Conservation (phyloP, 2,888 invertebrate species). For the Thumatha senex region DNA sequence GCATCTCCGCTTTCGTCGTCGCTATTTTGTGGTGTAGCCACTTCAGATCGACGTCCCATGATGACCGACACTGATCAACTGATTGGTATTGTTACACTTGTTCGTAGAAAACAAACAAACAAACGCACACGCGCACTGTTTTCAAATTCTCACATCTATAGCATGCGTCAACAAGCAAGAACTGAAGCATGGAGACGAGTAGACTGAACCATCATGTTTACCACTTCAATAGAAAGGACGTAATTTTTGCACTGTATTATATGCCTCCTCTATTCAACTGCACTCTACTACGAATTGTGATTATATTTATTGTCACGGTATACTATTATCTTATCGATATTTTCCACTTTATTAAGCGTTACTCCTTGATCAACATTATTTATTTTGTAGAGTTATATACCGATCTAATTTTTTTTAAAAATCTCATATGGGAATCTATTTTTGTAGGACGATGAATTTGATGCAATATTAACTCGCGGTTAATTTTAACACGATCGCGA, state of each 20-base stretch:
- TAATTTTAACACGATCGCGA: slow-evolving; percentile 14
- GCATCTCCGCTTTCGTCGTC: slow-evolving; percentile 74
- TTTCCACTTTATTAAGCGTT: slow-evolving; percentile 58
- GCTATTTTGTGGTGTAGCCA: slow-evolving; percentile 67
- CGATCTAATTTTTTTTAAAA: slow-evolving; percentile 9
- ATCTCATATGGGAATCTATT: neutral
- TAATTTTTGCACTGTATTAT: slow-evolving; percentile 50
- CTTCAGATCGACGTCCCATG: slow-evolving; percentile 65
- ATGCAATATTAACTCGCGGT: slow-evolving; percentile 13
- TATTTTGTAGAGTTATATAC: slow-evolving; percentile 39
- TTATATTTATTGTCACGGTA: slow-evolving; percentile 52
- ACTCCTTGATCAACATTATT: slow-evolving; percentile 61
- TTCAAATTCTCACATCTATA: slow-evolving; percentile 56
- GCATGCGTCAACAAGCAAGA: slow-evolving; percentile 46
- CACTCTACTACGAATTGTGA: slow-evolving; percentile 52
- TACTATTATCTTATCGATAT: slow-evolving; percentile 71
- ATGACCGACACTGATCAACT: slow-evolving; percentile 43
- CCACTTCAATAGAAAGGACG: slow-evolving; percentile 58
- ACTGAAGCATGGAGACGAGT: slow-evolving; percentile 21
- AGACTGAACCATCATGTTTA: slow-evolving; percentile 43
- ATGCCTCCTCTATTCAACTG: slow-evolving; percentile 43
- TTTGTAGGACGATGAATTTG: too few relatives aligned
- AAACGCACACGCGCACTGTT: slow-evolving; percentile 48
- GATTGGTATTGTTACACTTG: slow-evolving; percentile 43
- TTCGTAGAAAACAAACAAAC: slow-evolving; percentile 54